Evolutionary conservation across 2,797 vertebrate species (phyloP).

Genomic region (Choloepus didactylus): DNA sequence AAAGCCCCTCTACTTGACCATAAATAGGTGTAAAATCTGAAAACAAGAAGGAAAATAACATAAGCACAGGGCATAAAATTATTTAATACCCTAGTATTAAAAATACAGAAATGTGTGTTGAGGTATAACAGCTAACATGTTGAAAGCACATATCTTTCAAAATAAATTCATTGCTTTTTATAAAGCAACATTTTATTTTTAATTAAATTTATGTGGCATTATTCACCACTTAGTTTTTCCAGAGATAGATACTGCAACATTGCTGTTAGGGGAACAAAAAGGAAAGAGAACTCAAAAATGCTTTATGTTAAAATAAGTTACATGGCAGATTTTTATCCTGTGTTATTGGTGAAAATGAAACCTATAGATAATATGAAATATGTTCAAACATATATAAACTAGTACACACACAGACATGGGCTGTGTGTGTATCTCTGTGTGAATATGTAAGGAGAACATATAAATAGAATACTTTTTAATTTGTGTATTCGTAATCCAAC

Average conservation of each 20-base stretch:
- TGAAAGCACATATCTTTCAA: constrained; percentile 3
- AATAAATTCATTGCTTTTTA: not conserved
- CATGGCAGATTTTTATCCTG: not conserved
- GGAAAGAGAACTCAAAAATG: not conserved
- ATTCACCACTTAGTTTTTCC: not conserved
- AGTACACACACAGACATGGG: not conserved
- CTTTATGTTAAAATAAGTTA: not conserved
- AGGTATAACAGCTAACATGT: not conserved
- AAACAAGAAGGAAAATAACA: constrained; percentile 1
- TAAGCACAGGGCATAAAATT: not conserved
- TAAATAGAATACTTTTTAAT: not conserved
- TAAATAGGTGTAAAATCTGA: constrained; percentile 20
- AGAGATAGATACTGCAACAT: not conserved
- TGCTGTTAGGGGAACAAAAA: not conserved
- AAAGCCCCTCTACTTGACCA: not conserved
- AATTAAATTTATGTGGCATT: not conserved
- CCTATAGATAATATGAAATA: not conserved
- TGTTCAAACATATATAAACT: not conserved
- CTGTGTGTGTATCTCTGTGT: not conserved
- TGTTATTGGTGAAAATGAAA: not conserved
- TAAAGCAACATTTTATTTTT: constrained; percentile 37
- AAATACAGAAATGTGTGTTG: not conserved
- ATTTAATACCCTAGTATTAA: not conserved
- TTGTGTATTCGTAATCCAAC: not conserved
- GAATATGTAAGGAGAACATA: constrained; percentile 7